Base-by-base conservation (phyloP, 2,113 vertebrate genomes). In the Gallinago paraguaiae region DNA sequence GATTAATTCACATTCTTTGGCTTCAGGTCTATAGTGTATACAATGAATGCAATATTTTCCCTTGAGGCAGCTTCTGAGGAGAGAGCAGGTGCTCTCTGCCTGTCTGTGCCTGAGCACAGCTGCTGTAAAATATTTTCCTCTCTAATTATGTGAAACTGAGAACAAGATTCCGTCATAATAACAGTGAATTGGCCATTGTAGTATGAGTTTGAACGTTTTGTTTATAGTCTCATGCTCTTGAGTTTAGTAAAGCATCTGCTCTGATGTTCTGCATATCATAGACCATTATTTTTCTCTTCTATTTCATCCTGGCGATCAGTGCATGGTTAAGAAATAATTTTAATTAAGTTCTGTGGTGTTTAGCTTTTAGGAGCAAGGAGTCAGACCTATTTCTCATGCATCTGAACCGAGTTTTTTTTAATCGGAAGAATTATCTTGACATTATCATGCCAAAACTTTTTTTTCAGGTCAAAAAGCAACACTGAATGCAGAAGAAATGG, bases 401-500 rank as follows among this genome's bases (percentile, higher is more conserved):
- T 50, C 37, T 72, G 77, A 85, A 67, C 17, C 25, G 33, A 50
- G 39, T 85, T 46, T 78, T 67, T 46, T 67, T 46, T 46, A 72
- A 82, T 82, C 45, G 11, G 39, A 30, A 94, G 54, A 87, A 39
- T 35, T 89, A 10, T 45, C 50, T 67, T 96, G 87, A 95, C 24
- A 10, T 75, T 77, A 13, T 94, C 72, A 48, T 22, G 17, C 63
- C 53, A 46, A 92, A 70, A 94, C 80, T 96, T 78, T 70, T 64
- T 64, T 97, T 97, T 95, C 97, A 99, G 99, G 99, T 90, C 98
- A 97, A 7, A 99, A 98, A 92, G 97, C 95, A 59, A 90, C 96
- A 20, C 75, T 99, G 92, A 97, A 75, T 94, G 98, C 98, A 75
- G 99, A 99, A 91, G 99, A 99, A 95, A 99, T 99, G 99, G 98